Base-by-base conservation (phyloP, 1,140 invertebrate genomes). In the Matsumurasca onukii region DNA sequence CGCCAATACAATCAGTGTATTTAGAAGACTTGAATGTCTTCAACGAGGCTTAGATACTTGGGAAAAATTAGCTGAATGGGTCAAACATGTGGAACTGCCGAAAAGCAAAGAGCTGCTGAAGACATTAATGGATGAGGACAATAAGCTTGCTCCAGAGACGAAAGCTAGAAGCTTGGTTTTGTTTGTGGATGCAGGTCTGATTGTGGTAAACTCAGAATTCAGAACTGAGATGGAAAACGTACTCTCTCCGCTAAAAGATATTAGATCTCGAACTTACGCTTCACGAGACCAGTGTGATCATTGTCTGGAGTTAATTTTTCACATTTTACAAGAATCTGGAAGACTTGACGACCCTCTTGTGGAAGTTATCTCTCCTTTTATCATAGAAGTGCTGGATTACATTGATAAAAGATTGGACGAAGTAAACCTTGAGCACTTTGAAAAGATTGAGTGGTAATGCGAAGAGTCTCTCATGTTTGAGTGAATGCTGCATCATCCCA, bases 11-110 rank as follows among this genome's bases (percentile, higher is more conserved):
- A 27, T 76, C 20, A 51, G 63, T 17, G 31, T 24, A 25, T 75
- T 73, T 31, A 71, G 39, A 15, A 62, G 69, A 64, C 66, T 66
- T n/a, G 74, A 76, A 71, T 72, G 66, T 20, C 52, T 75, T 0
- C 31, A 22, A 30, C 52, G 73, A 51, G 73, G 71, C 1, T 71
- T 68, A 3, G 22, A 22, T 31, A 31, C 55, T 30, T 76, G 73
- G 73, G n/a, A 57, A 29, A 30, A 39, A 20, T 48, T 70, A 65
- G 59, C 70, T 1, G 25, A 62, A 20, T 75, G 72, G 70, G 24
- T 76, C 22, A 55, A 67, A 39, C 61, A 15, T 5, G 68, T 52
- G 68, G 31, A 70, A 17, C 24, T 39, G 5, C 34, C 13, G 3
- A n/a, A 29, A 59, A n/a, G n/a, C 13, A 24, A 25, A 5, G 55